Conservation (phyloP, 1,140 invertebrate species). For the Drosophila ananassae region DNA sequence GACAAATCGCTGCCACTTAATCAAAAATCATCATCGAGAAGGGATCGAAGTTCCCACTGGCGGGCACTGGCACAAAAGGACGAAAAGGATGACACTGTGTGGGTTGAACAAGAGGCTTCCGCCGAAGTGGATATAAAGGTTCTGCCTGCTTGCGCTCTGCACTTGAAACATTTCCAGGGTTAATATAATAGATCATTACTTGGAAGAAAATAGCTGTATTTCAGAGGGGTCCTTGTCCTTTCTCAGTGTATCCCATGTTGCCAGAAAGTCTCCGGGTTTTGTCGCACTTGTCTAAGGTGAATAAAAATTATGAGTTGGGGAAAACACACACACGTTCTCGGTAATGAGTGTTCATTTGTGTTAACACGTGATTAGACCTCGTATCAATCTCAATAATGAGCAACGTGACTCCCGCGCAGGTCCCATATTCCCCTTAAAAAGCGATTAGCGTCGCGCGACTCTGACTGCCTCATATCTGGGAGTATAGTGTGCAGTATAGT, state of each 20-base stretch:
- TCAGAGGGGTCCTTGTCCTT: neutral
- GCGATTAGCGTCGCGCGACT: slow-evolving; percentile 72
- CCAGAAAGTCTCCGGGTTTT: neutral
- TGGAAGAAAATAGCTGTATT: too few species aligned
- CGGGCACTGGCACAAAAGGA: neutral
- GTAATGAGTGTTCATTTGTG: slow-evolving; percentile 79
- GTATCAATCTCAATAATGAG: slow-evolving; percentile 76
- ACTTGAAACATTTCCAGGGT: too few species aligned
- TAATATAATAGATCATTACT: neutral
- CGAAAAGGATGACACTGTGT: slow-evolving; percentile 25
- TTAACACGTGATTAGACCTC: slow-evolving; percentile 76
- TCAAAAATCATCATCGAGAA: slow-evolving; percentile 81
- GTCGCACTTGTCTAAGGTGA: slow-evolving; percentile 57
- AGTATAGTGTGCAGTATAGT: neutral
- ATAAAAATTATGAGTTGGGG: slow-evolving; percentile 12
- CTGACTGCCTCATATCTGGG: slow-evolving; percentile 49
- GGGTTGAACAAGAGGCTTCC: slow-evolving; percentile 74
- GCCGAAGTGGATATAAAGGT: slow-evolving; percentile 57
- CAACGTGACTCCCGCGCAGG: slow-evolving; percentile 64
- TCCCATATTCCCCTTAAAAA: slow-evolving; percentile 11
- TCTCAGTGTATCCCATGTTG: neutral
- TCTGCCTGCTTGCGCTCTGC: neutral
- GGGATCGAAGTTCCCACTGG: slow-evolving; percentile 71
- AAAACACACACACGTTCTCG: slow-evolving; percentile 19
- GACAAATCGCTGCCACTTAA: slow-evolving; percentile 83